Conservation (phyloP, 2,113 vertebrate species). For the Microtus montanus region DNA sequence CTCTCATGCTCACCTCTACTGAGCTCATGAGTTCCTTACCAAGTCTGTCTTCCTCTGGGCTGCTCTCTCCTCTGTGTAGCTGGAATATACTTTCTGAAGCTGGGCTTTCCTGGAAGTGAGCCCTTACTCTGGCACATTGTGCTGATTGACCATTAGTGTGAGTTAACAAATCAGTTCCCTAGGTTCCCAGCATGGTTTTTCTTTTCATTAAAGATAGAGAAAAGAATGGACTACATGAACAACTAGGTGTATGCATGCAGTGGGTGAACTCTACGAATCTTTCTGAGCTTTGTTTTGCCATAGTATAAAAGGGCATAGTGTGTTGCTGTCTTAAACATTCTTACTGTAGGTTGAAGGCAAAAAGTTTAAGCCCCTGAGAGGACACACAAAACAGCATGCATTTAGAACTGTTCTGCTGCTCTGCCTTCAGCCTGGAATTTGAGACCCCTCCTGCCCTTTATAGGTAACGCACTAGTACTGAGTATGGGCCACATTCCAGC, state of each 20-base stretch:
- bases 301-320: background rate
- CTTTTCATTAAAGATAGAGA: background rate
- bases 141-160: background rate
- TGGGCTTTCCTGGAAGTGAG: background rate
- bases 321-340: background rate
- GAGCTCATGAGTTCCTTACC: background rate
- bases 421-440: too few relatives aligned
- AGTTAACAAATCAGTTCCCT: too few relatives aligned
- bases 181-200: background rate
- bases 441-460: too few relatives aligned
- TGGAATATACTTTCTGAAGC: background rate
- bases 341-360: background rate
- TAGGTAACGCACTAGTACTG: too few relatives aligned
- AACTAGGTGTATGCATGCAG: background rate
- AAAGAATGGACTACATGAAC: background rate
- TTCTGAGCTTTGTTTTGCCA: slow-evolving; percentile 7
- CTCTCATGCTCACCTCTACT: background rate
- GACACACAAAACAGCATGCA: too few relatives aligned
- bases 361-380: too few relatives aligned
- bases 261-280: background rate
- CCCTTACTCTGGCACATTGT: background rate
- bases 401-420: too few relatives aligned
- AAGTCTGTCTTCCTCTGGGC: background rate
- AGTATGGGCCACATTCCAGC: too few relatives aligned
- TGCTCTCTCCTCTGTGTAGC: background rate